A percentile compares a stretch with the other conserved stretches of the same genome.
phyloP scores from a whole-genome alignment of 1,140 invertebrate species.

The Rhopalosiphum maidis region DNA sequence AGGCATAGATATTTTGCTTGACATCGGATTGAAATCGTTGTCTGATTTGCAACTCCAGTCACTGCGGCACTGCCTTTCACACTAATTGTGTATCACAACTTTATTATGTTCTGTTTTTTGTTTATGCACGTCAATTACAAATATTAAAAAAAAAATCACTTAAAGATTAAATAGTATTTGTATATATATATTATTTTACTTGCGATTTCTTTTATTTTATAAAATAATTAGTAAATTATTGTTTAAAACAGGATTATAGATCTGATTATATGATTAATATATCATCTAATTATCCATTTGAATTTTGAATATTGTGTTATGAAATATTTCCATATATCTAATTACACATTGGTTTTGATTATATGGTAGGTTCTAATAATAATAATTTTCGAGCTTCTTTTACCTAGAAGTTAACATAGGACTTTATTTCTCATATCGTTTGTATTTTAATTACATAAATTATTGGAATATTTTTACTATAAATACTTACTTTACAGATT shows the following conservation, averaged over 20 bases:
- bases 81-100: background rate
- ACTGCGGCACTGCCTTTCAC: background rate
- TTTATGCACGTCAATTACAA: background rate
- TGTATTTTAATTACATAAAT: background rate
- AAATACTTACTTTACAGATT: background rate
- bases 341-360: background rate
- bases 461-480: background rate
- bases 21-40: background rate
- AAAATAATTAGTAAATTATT: background rate
- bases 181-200: background rate
- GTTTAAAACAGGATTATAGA: background rate
- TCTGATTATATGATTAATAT: background rate
- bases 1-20: background rate
- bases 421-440: background rate
- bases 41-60: background rate
- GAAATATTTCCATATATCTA: background rate
- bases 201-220: background rate
- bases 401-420: background rate
- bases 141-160: background rate
- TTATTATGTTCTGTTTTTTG: background rate
- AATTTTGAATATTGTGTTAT: conserved; percentile 9
- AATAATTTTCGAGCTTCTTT: background rate
- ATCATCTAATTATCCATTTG: background rate
- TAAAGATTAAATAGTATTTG: background rate
- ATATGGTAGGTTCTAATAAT: background rate